Evolutionary conservation across 2,888 invertebrate genomes (phyloP).

Genomic region (Mantis religiosa): DNA sequence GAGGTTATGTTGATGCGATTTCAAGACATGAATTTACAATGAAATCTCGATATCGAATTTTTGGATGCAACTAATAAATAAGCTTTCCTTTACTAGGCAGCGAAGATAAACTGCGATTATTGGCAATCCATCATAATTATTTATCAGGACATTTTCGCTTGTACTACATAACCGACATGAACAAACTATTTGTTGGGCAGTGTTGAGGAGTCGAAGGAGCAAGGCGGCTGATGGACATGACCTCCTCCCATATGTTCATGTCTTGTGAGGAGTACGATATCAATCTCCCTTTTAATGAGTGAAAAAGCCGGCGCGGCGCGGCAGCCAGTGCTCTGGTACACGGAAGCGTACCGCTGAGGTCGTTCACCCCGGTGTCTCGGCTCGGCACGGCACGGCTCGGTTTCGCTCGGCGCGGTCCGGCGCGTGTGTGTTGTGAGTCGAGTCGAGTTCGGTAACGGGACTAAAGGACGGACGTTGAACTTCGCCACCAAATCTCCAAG

Average conservation of each 20-base stretch:
- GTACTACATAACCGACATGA: too few relatives aligned
- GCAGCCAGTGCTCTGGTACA: neutral
- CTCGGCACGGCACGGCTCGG: neutral
- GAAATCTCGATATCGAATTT: too few relatives aligned
- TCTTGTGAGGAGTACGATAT: neutral
- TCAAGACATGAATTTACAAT: too few relatives aligned
- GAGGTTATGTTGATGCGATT: too few relatives aligned
- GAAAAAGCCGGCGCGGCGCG: neutral
- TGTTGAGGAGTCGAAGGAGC: neutral
- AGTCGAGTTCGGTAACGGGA: slow-evolving; percentile 22
- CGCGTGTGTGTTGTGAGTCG: neutral
- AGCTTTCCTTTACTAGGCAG: too few relatives aligned
- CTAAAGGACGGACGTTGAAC: slow-evolving; percentile 31
- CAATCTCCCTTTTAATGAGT: neutral
- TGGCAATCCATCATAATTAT: too few relatives aligned
- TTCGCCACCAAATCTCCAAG: neutral
- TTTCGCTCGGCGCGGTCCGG: slow-evolving; percentile 3
- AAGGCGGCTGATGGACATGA: neutral
- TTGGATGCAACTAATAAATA: too few relatives aligned
- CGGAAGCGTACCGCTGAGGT: slow-evolving; percentile 13
- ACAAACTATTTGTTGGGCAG: too few relatives aligned
- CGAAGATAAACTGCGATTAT: too few relatives aligned
- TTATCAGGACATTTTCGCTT: too few relatives aligned
- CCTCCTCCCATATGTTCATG: neutral
- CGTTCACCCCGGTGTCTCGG: slow-evolving; percentile 4